These are phyloP conservation scores for Meriones psammophilus DNA, from an alignment of 2,797 vertebrate genomes.

Conservation along the genomic window DNA sequence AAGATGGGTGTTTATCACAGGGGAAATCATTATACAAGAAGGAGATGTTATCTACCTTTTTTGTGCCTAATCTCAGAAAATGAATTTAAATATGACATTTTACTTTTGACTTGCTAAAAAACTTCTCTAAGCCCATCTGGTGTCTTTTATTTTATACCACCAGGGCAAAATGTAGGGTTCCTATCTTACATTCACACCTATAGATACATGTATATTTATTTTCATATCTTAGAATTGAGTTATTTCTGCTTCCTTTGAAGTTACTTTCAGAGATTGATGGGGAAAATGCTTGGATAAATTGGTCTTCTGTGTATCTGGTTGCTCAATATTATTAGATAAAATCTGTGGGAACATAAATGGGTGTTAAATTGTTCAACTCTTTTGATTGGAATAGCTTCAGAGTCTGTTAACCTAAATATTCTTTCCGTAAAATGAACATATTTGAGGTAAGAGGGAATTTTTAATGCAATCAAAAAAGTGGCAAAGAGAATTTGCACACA, in stretches of 20 bases:
- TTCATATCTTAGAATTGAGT: not conserved
- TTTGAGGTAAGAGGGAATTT: not conserved
- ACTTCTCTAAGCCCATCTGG: not conserved
- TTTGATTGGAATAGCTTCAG: not conserved
- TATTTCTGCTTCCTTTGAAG: not conserved
- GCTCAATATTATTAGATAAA: not conserved
- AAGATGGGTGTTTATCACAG: not conserved
- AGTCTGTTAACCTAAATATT: constrained; percentile 18
- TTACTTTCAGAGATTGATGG: not conserved
- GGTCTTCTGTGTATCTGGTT: not conserved
- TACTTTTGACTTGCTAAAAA: not conserved
- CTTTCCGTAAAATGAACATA: constrained; percentile 7
- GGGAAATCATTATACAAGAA: not conserved
- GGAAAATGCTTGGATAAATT: not conserved
- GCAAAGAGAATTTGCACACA: not conserved
- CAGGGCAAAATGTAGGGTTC: not conserved
- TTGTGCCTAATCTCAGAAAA: not conserved
- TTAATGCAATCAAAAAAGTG: not conserved
- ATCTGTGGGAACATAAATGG: not conserved
- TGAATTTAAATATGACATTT: constrained; percentile 16
- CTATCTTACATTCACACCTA: not conserved
- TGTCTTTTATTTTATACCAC: not conserved
- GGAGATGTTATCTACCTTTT: not conserved
- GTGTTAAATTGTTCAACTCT: not conserved
- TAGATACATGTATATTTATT: not conserved